Base-by-base conservation (phyloP, 2,113 vertebrate genomes). In the Ophiodon elongatus region DNA sequence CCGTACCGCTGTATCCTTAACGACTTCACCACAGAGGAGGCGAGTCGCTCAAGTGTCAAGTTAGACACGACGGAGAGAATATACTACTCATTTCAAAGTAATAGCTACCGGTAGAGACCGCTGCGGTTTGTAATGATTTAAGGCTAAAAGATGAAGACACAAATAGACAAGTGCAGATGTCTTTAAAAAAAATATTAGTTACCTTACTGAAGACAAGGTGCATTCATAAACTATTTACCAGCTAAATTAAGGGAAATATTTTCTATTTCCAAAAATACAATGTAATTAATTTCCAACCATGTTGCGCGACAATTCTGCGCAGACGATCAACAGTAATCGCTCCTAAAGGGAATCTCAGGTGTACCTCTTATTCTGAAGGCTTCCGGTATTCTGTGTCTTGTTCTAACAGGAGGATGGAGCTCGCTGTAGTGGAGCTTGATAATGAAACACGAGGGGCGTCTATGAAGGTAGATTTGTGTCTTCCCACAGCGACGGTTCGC, bases 281-380 rank as follows among this genome's bases (percentile, higher is more conserved):
- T 15, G 23, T 2, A 23, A 56, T 60, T 2, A 2, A 19, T 17
- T 41, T 31, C 2, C 27, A 14, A 8, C 1, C 8, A 29, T 1
- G 4, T 31, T 7, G 9, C 25, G 17, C 0, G 4, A 17, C 2
- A n/a, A 0, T 10, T 35, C 6, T 56, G 41, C 5, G 2, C 25
- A 64, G 45, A 1, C 11, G 3, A 8, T 39, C 6, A 4, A 6
- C 39, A 17, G 8, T 2, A 13, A 6, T 2, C 31, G 21, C n/a
- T 8, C 3, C 0, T 4, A 3, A 2, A 8, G 3, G 15, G 31
- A n/a, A 39, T n/a, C 10, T 4, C 3, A 1, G 8, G 3, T 4
- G 8, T 0, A 10, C 52, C 9, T 84, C 8, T 88, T 82, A 87
- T 82, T 90, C 8, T 84, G 82, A 85, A 83, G 29, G 29, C 64